Evolutionary conservation across 1,140 invertebrate species (phyloP), one percentile per base, ranked within the genome.

Genomic region (Drosophila pachea): DNA sequence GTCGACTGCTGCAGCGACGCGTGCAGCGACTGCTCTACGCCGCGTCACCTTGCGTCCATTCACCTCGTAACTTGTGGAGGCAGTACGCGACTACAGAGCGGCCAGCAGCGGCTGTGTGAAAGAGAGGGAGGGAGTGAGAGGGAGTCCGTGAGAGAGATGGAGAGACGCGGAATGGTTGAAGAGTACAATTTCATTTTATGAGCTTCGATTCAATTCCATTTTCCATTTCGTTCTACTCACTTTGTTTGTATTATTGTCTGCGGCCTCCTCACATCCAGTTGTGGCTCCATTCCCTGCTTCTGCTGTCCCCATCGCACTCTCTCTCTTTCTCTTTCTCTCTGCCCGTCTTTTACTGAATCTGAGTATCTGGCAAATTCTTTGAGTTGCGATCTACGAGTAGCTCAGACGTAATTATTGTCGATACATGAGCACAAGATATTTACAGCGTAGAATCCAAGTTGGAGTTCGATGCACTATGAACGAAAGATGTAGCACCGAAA

Each of bases 41-140:
- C 75, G 75, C 75, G 75, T 76, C 73, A 73, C 63, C 68, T 72
- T 83, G 76, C 81, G 79, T 79, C 81, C 79, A 86, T 84, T 84
- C 79, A 84, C 81, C 79, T 82, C 81, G 76, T 59, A 63, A 40
- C 53, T 58, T 64, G 59, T 67, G 16, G 43, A 54, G 42, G 16
- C 58, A 61, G 40, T 14, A 35, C 35, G 49, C 31, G 42, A 45
- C 56, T 33, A 32, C 54, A 42, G 16, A 29, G 12, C 14, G 38
- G 11, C 29, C 29, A 11, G 7, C 14, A 42, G 52, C n/a, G 11
- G n/a, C 38, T 14, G 49, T 9, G n/a, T 14, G 9, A 9, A 22
- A 11, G 11, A 7, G 38, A 4, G 12, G 9, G 16, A 11, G 11
- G 7, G 35, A 7, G 52, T n/a, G 12, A 31, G 43, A 22, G 62